Evolutionary conservation across 1,140 invertebrate genomes (phyloP).

Genomic region (Monochamus saltuarius): DNA sequence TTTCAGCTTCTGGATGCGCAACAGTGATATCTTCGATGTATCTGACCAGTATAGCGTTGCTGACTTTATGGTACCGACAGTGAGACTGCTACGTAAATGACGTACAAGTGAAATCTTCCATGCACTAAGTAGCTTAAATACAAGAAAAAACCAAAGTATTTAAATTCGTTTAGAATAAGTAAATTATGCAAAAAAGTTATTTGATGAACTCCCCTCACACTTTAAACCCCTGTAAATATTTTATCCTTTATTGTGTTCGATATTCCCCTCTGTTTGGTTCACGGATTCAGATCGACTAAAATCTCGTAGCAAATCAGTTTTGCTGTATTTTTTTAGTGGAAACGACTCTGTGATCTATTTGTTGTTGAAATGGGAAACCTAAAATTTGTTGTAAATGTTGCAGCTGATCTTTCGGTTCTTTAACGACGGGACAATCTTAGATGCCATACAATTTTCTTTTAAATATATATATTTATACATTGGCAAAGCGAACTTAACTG

Average conservation of each 20-base stretch:
- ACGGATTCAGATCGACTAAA: slow-evolving; percentile 7
- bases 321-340: slow-evolving; percentile 15
- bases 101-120: slow-evolving; percentile 20
- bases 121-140: slow-evolving; percentile 31
- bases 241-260: slow-evolving; percentile 11
- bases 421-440: neutral
- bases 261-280: neutral
- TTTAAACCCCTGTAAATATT: slow-evolving; percentile 15
- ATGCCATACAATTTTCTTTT: neutral
- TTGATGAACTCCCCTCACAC: neutral
- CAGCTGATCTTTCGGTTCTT: neutral
- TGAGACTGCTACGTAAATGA: slow-evolving; percentile 7
- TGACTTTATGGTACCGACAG: slow-evolving; percentile 14
- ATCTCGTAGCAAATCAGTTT: slow-evolving; percentile 7
- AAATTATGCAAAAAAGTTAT: slow-evolving; percentile 12
- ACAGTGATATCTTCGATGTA: slow-evolving; percentile 8
- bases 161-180: slow-evolving; percentile 21
- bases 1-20: slow-evolving; percentile 20
- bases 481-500: neutral
- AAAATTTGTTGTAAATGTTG: neutral
- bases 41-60: slow-evolving; percentile 21
- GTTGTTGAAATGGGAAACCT: neutral
- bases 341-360: slow-evolving; percentile 13
- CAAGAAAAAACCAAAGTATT: slow-evolving; percentile 39
- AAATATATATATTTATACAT: neutral